Base-by-base conservation (phyloP, 2,113 vertebrate species). In the Cheilinus undulatus region DNA sequence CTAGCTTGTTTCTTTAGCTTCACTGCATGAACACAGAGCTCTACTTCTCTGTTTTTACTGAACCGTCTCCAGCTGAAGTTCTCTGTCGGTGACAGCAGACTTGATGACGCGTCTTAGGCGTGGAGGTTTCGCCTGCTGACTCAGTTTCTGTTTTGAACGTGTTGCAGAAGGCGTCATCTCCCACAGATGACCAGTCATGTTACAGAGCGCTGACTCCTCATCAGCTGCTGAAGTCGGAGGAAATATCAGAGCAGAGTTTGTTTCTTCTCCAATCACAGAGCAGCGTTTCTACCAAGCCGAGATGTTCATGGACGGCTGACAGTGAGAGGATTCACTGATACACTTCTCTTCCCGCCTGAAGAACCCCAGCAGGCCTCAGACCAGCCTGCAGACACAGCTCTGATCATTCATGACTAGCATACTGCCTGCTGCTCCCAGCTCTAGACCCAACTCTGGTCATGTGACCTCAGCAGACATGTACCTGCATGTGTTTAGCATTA, bases 111-210 rank as follows among this genome's bases (percentile, higher is more conserved):
- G 36, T 71, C 57, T 64, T 4, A 17, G 68, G 20, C 4, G 20
- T 53, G 32, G 68, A 65, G 30, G 24, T 20, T 56, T 68, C 27
- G 27, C 38, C 64, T 23, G 19, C 69, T 76, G 73, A 87, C 40
- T 82, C 59, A 69, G 1, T 52, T 53, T 73, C 27, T 78, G 73
- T 58, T 85, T 64, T 74, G 65, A 78, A 58, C 48, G 60, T 42
- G 61, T 53, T 43, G 69, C 53, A 46, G 57, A 45, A 23, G 60
- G 58, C 56, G n/a, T 80, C 64, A 76, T 73, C 54, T 30, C 42
- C 26, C n/a, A 71, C 67, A 82, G 63, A 78, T 68, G 65, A 68
- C 58, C 51, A 30, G 65, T 74, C 77, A 70, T 82, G 76, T 76
- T 82, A 87, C 56, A 24, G 26, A 1, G 7, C 61, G 59, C 74